Conservation (phyloP, 2,888 invertebrate species). For the Pseudoips prasinana region DNA sequence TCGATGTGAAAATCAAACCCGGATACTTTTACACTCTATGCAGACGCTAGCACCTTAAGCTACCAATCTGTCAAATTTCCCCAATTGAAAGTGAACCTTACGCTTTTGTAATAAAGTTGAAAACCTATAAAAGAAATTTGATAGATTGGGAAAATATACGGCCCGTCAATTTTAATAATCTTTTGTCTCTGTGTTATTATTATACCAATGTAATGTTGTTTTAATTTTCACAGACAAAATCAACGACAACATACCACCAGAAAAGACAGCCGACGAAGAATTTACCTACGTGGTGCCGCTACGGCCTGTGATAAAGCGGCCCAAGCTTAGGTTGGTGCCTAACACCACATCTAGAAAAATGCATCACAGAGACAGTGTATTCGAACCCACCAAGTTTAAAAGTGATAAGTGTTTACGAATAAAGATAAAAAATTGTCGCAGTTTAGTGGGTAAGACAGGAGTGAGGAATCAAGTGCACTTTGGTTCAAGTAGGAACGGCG, state of each 20-base stretch:
- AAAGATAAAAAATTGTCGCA: constrained; percentile 60
- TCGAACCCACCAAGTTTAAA: constrained; percentile 55
- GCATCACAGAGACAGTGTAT: constrained; percentile 50
- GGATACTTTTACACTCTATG: too few species aligned
- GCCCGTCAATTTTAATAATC: too few species aligned
- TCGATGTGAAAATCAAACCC: too few species aligned
- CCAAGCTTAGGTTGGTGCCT: constrained; percentile 52
- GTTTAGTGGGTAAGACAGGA: constrained; percentile 28
- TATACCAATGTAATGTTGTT: too few species aligned
- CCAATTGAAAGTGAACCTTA: too few species aligned
- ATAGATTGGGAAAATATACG: too few species aligned
- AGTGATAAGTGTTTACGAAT: constrained; percentile 48
- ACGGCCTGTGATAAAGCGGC: constrained; percentile 45
- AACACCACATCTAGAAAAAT: constrained; percentile 33
- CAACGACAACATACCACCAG: constrained; percentile 35
- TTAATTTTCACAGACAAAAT: constrained; percentile 42
- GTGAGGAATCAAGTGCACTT: constrained; percentile 3
- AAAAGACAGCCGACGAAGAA: constrained; percentile 55
- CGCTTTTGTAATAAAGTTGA: too few species aligned
- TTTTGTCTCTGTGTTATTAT: too few species aligned
- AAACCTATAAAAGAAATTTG: too few species aligned
- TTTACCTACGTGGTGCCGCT: constrained; percentile 43
- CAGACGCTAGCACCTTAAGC: too few species aligned
- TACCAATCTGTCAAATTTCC: too few species aligned
- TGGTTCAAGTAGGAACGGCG: constrained; percentile 23